Conservation (phyloP, 2,113 vertebrate species). For the Henicopernis longicauda region DNA sequence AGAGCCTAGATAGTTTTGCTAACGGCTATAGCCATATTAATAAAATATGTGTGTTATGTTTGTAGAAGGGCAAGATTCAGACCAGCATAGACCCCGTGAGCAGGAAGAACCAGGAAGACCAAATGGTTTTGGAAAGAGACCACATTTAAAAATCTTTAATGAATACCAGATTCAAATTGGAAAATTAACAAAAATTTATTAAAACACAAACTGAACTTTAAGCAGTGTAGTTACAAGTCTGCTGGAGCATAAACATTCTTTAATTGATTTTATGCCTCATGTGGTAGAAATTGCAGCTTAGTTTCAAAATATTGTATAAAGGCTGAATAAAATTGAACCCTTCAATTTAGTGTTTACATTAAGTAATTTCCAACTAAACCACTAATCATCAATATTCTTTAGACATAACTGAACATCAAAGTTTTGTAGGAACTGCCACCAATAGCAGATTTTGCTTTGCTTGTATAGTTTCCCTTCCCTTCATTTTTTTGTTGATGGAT, state of each 20-base stretch:
- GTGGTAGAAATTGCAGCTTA: slow-evolving; percentile 12
- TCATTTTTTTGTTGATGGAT: not conserved
- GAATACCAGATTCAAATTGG: not conserved
- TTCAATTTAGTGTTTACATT: slow-evolving; percentile 15
- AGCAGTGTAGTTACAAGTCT: slow-evolving; percentile 23
- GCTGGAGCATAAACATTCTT: not conserved
- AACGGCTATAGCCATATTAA: not conserved
- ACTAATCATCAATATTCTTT: slow-evolving; percentile 8
- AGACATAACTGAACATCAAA: not conserved
- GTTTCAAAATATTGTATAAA: slow-evolving; percentile 30
- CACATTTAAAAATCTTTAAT: not conserved
- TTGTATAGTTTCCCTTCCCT: slow-evolving; percentile 26
- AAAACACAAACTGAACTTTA: slow-evolving; percentile 32
- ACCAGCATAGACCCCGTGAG: not conserved
- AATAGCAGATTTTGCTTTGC: slow-evolving; percentile 36
- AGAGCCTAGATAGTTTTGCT: not conserved
- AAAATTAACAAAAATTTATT: slow-evolving; percentile 31
- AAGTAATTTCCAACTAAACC: not conserved
- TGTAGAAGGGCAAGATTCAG: not conserved
- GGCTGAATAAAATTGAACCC: slow-evolving; percentile 2
- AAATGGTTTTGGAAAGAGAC: slow-evolving; percentile 19
- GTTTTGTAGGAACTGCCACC: not conserved
- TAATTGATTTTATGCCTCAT: slow-evolving; percentile 63
- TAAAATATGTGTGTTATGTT: not conserved
- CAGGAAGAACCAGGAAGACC: not conserved